Conservation (phyloP, 2,113 vertebrate species). For the Romanogobio albipinnatus region DNA sequence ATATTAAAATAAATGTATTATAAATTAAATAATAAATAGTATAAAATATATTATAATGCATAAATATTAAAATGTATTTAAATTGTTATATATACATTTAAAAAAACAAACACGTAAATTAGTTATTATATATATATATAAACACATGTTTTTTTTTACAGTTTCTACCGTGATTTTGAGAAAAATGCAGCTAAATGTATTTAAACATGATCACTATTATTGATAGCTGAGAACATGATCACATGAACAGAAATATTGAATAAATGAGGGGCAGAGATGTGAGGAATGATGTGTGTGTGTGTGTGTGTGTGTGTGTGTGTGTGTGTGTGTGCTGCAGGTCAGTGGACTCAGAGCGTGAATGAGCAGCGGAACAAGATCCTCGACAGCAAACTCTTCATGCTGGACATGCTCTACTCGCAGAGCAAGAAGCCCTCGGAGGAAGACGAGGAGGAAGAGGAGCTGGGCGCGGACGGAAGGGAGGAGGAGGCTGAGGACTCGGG, state of each 20-base stretch:
- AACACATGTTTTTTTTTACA: background rate
- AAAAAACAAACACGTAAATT: background rate
- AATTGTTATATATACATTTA: background rate
- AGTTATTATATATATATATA: background rate
- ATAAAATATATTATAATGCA: background rate
- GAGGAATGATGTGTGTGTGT: no score
- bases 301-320: background rate
- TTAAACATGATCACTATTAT: background rate
- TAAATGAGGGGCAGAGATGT: background rate
- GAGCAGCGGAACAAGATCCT: constrained; percentile 89
- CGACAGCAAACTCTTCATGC: constrained; percentile 92
- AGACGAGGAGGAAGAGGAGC: constrained; percentile 80
- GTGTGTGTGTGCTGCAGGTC: constrained; percentile 70
- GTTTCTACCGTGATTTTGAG: background rate
- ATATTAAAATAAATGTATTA: background rate
- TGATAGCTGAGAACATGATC: background rate
- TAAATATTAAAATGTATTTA: background rate
- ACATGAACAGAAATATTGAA: background rate
- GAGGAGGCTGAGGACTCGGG: constrained; percentile 69
- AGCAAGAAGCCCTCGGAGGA: constrained; percentile 84
- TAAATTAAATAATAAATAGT: background rate
- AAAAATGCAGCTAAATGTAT: background rate
- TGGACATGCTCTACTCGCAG: constrained; percentile 97
- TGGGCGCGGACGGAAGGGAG: constrained; percentile 65
- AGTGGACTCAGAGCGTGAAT: constrained; percentile 79